Base-by-base conservation (phyloP, 2,888 invertebrate species). In the Hypsopygia costalis region DNA sequence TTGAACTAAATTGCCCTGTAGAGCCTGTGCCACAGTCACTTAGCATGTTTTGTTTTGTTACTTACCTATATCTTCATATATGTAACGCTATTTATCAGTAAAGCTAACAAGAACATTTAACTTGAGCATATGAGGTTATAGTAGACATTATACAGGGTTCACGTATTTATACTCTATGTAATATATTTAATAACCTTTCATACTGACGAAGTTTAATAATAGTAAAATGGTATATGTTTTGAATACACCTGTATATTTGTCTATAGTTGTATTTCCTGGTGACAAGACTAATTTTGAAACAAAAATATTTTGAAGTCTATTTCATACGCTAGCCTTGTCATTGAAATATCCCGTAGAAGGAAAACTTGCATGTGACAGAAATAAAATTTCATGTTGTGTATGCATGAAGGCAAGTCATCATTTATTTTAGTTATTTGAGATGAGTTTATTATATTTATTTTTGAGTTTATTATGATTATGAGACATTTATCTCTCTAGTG, bases 21-120 rank as follows among this genome's bases (percentile, higher is more conserved):
- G 81, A 81, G 83, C 88, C 86, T 82, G 79, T 79, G 82, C 81
- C 80, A 65, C 70, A 74, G 69, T 81, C 82, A 82, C 81, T 71
- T 68, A 75, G 87, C 87, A 86, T 87, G 85, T 76, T 72, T 78
- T 16, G 16, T 73, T 72, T 72, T 76, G 69, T 80, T 64, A 75
- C 75, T 72, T 66, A 74, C 66, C 62, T 58, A 39, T 55, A 49
- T 58, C 61, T 66, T 63, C 59, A 62, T 71, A 66, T 70, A 57
- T 69, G 53, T 74, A 74, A 71, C 64, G 75, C 79, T 81, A 67
- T 69, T 68, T 75, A 69, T 67, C 39, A 55, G 44, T 60, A 67
- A 66, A 53, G 80, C 81, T 81, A 81, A 81, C 76, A 73, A 64
- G 43, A 55, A 67, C 67, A 72, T 71, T 58, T 66, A 67, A 73